Evolutionary conservation across 2,888 invertebrate genomes (phyloP).

Genomic region (Andrena trimmerana): DNA sequence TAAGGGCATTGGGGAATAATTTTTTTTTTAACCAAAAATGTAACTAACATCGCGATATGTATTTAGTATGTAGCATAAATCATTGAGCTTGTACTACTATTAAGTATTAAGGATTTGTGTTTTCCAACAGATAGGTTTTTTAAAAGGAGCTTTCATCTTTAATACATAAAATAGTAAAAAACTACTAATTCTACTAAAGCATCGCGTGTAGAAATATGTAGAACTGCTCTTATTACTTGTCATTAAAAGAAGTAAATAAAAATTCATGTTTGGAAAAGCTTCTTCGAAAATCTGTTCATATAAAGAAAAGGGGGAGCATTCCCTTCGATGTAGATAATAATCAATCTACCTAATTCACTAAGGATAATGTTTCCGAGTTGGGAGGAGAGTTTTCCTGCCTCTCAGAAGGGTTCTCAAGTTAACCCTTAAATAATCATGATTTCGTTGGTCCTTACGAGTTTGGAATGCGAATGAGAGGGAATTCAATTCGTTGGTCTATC

Average conservation of each 20-base stretch:
- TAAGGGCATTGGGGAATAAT: too few species aligned
- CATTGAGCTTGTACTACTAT: too few species aligned
- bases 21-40: too few species aligned
- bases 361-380: slow-evolving; percentile 13
- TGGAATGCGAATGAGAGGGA: slow-evolving; percentile 40
- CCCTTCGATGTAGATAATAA: background rate
- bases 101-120: too few species aligned
- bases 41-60: too few species aligned
- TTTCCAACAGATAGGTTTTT: too few species aligned
- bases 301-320: background rate
- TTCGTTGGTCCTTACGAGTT: slow-evolving; percentile 27
- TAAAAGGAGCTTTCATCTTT: too few species aligned
- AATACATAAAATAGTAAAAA: too few species aligned
- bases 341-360: slow-evolving; percentile 16
- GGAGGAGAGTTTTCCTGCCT: slow-evolving; percentile 3
- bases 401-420: slow-evolving; percentile 23
- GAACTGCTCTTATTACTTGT: background rate
- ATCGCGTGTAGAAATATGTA: too few species aligned
- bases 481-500: slow-evolving; percentile 38
- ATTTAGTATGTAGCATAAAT: too few species aligned
- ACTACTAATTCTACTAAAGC: too few species aligned
- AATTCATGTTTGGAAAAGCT: background rate
- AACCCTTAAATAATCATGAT: slow-evolving; percentile 35
- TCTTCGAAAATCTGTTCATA: background rate
- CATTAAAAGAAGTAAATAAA: background rate